A percentile compares a stretch with the other conserved stretches of the same genome.
These are phyloP conservation scores for Gymnoscopelus microlampas DNA, from an alignment of 2,797 vertebrate species.

Conservation along the genomic window DNA sequence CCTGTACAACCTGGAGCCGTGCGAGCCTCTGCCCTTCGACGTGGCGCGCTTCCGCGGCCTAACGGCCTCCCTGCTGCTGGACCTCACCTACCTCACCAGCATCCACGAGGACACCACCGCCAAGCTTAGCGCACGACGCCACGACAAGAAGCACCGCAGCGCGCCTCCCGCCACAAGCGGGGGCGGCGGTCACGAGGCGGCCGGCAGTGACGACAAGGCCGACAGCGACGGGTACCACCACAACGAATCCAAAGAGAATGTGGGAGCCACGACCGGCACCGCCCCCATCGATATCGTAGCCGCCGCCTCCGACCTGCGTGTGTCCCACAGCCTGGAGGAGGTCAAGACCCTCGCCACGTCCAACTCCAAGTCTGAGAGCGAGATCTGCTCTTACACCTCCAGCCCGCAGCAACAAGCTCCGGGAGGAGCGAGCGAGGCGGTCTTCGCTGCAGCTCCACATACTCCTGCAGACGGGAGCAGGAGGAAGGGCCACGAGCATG, in stretches of 20 bases:
- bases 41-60: conserved; percentile 94
- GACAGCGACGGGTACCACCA: conserved; percentile 79
- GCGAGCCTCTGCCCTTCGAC: conserved; percentile 95
- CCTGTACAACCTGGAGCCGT: conserved; percentile 97
- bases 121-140: conserved; percentile 87
- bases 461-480: conserved; percentile 80
- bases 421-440: conserved; percentile 61
- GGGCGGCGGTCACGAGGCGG: conserved; percentile 50
- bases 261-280: neutral
- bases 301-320: conserved; percentile 73
- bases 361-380: conserved; percentile 86
- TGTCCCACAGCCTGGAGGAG: conserved; percentile 88
- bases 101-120: conserved; percentile 89
- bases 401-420: conserved; percentile 70
- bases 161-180: conserved; percentile 80
- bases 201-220: conserved; percentile 45
- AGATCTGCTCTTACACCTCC: conserved; percentile 82
- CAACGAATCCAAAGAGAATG: conserved; percentile 69
- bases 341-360: conserved; percentile 81
- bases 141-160: conserved; percentile 90
- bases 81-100: conserved; percentile 95
- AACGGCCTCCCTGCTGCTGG: conserved; percentile 93
- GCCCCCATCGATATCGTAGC: neutral
- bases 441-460: conserved; percentile 65
- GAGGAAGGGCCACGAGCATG: conserved; percentile 89